Evolutionary conservation across 2,113 vertebrate species (phyloP), one percentile per base, ranked within the genome.

Genomic region (Phrynocephalus versicolor): DNA sequence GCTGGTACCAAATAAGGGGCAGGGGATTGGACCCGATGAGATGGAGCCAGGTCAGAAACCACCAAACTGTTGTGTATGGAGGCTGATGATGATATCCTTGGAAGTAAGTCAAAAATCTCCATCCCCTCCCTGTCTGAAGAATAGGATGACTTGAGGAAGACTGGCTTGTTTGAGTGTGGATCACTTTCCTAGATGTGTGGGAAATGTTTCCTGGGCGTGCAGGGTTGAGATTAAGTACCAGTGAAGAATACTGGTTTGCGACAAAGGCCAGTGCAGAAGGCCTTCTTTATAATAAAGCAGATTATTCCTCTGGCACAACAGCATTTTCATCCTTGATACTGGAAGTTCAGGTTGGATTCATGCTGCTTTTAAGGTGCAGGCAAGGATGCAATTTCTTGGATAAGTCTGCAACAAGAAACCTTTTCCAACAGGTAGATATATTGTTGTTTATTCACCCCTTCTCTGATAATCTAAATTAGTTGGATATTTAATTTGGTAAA

Each of bases 321-420:
- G 45, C 70, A 25, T 71, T 88, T 77, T 16, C 39, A 18, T 23
- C 76, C 81, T 84, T 84, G 41, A 83, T 58, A 12, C 65, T 70
- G 5, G 51, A 82, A 69, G 45, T 75, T 35, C 67, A 60, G 51
- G 80, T 70, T 67, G 84, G 41, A 84, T 23, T 0, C 27, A 58
- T 13, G 1, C 83, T 85, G 70, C 55, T 89, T 37, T 33, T 77
- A 83, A 77, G 82, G n/a, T 81, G 76, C 80, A 85, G 60, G 64
- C 87, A 51, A 45, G 18, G 3, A 3, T 35, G 83, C 62, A 83
- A 62, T 21, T 55, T 82, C 74, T 86, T 84, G 58, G 16, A 21
- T 72, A 23, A 58, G 65, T 81, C 82, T 74, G 0, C 8, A 70
- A 30, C 67, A 57, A 3, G 27, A 65, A 39, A 78, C 72, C 77